Percentiles rank a stretch among this genome's conserved stretches.
phyloP scores from a whole-genome alignment of 2,113 vertebrate genomes.

The Hymenochirus boettgeri region DNA sequence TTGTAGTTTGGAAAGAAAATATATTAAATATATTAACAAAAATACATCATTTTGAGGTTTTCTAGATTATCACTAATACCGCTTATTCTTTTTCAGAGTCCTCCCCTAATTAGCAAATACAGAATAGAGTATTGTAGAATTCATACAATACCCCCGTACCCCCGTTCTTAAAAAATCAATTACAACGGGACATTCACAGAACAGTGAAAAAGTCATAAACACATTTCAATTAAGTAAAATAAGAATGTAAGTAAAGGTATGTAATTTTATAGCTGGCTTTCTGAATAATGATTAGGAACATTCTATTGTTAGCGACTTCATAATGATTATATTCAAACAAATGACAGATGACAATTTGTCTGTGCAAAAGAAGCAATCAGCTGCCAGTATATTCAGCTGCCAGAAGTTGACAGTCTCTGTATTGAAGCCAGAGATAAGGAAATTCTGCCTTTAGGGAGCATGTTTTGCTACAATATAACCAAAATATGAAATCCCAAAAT shows the following conservation, averaged over 20 bases:
- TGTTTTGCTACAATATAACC: conserved; percentile 18
- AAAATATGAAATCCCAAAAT: conserved; percentile 1
- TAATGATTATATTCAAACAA: conserved; percentile 35
- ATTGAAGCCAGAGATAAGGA: conserved; percentile 26
- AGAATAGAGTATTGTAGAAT: no score
- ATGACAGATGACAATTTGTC: conserved; percentile 29
- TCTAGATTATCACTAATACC: no score
- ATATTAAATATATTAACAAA: no score
- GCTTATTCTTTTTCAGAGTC: no score
- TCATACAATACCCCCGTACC: no score
- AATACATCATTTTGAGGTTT: no score
- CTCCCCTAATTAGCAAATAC: no score
- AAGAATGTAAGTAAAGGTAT: conserved; percentile 13
- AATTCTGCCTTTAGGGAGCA: conserved; percentile 14
- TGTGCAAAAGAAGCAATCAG: conserved; percentile 13
- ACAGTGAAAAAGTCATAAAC: background rate
- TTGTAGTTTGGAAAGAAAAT: no score
- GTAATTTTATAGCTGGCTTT: conserved; percentile 17
- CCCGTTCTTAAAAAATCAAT: no score
- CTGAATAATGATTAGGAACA: conserved; percentile 28
- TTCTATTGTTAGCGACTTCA: conserved; percentile 28
- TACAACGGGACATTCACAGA: no score
- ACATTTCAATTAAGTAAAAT: background rate
- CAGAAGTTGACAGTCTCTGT: conserved; percentile 28
- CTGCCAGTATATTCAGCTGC: conserved; percentile 19